A percentile compares a stretch with the other conserved stretches of the same genome.
Conservation (phyloP, 2,113 vertebrate species). For the Lophochroa leadbeateri region DNA sequence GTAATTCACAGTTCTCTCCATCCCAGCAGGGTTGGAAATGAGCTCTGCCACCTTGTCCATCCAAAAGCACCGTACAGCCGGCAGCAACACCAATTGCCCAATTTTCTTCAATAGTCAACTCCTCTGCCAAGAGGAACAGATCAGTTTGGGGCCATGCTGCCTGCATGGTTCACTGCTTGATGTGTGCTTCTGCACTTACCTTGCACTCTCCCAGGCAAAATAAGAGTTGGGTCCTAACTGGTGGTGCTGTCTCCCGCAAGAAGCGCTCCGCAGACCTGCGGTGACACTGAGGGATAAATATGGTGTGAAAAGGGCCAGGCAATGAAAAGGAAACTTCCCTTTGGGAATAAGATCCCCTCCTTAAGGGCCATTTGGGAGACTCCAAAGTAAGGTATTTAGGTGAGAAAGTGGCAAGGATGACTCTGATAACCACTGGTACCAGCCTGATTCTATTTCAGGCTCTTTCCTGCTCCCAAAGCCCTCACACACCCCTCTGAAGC, state of each 20-base stretch:
- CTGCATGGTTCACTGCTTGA: not conserved
- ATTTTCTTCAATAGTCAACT: conserved; percentile 22
- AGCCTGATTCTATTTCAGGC: not conserved
- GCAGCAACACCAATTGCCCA: conserved; percentile 20
- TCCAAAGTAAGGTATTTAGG: not conserved
- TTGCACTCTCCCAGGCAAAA: not conserved
- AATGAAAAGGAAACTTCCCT: not conserved
- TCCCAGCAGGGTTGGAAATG: not conserved
- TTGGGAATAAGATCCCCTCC: not conserved
- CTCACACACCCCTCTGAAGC: not conserved
- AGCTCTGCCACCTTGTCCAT: conserved; percentile 12
- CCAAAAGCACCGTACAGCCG: not conserved
- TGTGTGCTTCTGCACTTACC: not conserved
- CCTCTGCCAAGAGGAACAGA: conserved; percentile 11
- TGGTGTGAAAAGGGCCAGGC: not conserved
- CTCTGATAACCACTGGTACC: not conserved
- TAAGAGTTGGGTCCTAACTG: not conserved
- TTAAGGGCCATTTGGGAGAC: not conserved
- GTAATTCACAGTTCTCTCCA: conserved; percentile 21
- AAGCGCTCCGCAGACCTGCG: accelerated
- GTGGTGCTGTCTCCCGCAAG: not conserved
- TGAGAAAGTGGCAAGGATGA: not conserved
- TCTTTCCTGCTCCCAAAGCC: not conserved
- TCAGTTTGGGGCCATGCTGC: not conserved
- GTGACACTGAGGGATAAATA: accelerated